Base-by-base conservation (phyloP, 2,888 invertebrate species). In the Drosophila picticornis region DNA sequence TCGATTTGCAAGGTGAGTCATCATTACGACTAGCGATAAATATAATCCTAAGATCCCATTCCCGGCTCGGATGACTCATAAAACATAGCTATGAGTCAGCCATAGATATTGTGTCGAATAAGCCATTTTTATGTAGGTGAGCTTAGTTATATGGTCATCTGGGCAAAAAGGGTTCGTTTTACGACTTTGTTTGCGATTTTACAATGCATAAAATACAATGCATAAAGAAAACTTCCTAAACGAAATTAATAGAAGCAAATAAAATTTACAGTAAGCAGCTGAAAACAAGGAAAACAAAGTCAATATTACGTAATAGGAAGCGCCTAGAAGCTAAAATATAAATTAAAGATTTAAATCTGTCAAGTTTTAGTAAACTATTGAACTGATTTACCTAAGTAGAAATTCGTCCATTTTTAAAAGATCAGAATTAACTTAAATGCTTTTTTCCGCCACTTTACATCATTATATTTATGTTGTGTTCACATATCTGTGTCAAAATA, bases 1-100 rank as follows among this genome's bases (percentile, higher is more conserved):
- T 96, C 67, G 96, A 96, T 91, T 95, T 96, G 78, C 95, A 96
- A 92, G 96, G 96, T 96, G 93, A 84, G 82, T 79, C 57, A 71
- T 52, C 61, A 63, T 55, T 27, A 2, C 29, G 25, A 53, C 22
- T 29, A 46, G 19, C 57, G 9, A 51, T 62, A 48, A 55, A 62
- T 52, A 34, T 38, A 69, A 64, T 50, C 68, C 38, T n/a, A 55
- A 43, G 22, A 36, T 27, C 36, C 25, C 56, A 29, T 27, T 22
- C 38, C 22, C 22, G 48, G n/a, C 52, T 34, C 34, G 11, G 19
- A 60, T 61, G 59, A 61, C 76, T 62, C 74, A 52, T 69, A 63
- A 74, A 72, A 61, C 46, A 4, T 25, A 32, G 63, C 53, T 43
- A 60, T 72, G 67, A 80, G 48, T 80, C 68, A 80, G 65, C 58